A percentile compares a stretch with the other conserved stretches of the same genome.
Evolutionary conservation across 2,113 vertebrate species (phyloP).

Genomic region (Pituophis catenifer): DNA sequence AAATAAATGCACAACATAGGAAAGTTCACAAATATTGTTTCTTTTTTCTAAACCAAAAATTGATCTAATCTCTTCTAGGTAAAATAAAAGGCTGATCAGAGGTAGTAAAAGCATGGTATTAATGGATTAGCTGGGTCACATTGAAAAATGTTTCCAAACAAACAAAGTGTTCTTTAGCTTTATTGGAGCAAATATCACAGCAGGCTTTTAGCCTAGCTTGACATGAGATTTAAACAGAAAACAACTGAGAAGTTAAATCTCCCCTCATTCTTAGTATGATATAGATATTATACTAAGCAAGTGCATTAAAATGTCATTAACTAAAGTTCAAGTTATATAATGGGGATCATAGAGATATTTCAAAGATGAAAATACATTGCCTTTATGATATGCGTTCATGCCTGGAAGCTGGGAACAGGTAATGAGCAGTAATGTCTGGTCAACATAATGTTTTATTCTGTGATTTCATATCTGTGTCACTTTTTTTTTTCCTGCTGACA

Average conservation of each 20-base stretch:
- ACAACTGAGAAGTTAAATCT: slow-evolving; percentile 43
- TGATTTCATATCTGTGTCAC: neutral
- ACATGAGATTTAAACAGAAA: slow-evolving; percentile 52
- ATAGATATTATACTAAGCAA: slow-evolving; percentile 21
- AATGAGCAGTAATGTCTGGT: slow-evolving; percentile 16
- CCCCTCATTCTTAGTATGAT: slow-evolving; percentile 35
- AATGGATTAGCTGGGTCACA: slow-evolving; percentile 68
- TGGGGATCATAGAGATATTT: neutral
- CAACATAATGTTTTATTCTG: neutral
- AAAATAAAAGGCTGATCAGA: slow-evolving; percentile 61
- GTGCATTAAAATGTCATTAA: slow-evolving; percentile 27
- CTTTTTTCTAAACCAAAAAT: neutral
- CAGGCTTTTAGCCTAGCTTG: slow-evolving; percentile 34
- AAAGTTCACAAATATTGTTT: slow-evolving; percentile 36
- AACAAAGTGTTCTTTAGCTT: slow-evolving; percentile 48
- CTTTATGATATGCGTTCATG: accelerated
- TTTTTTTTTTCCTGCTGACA: slow-evolving; percentile 8
- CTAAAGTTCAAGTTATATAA: neutral
- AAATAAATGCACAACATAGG: slow-evolving; percentile 34
- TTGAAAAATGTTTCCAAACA: slow-evolving; percentile 68
- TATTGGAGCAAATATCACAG: slow-evolving; percentile 35
- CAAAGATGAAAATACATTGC: neutral
- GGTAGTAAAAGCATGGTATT: slow-evolving; percentile 58
- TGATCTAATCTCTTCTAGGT: slow-evolving; percentile 63
- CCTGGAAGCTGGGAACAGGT: neutral